Percentiles rank a stretch among this genome's conserved stretches.
Conservation (phyloP, 1,140 invertebrate genomes). For the Drosophila pseudoobscura region DNA sequence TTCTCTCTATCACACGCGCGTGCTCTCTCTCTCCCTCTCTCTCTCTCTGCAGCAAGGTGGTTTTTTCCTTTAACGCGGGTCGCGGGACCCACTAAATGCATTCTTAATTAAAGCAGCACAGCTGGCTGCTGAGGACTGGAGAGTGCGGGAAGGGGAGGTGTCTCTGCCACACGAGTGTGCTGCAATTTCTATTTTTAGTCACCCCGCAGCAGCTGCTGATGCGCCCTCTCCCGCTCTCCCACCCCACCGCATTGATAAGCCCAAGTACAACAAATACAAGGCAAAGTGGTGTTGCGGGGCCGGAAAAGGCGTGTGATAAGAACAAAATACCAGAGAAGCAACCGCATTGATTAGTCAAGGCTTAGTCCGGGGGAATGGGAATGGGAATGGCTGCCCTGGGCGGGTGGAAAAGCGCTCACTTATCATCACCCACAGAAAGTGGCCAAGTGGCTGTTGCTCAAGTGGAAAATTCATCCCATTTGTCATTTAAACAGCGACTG, state of each 20-base stretch:
- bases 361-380: too few species aligned
- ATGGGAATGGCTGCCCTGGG: too few species aligned
- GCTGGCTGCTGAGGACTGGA: conserved; percentile 26
- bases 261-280: conserved; percentile 8
- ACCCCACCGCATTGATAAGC: conserved; percentile 21
- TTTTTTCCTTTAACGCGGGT: conserved; percentile 26
- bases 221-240: conserved; percentile 19
- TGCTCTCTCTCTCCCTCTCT: conserved; percentile 14
- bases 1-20: background rate
- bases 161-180: conserved; percentile 24
- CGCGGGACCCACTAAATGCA: conserved; percentile 54
- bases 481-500: conserved; percentile 11
- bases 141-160: conserved; percentile 6
- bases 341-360: too few species aligned
- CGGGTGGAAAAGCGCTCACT: background rate
- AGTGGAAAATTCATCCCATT: conserved; percentile 20
- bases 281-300: conserved; percentile 4
- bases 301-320: conserved; percentile 48
- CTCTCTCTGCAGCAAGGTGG: conserved; percentile 41
- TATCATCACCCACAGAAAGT: conserved; percentile 2
- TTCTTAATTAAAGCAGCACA: conserved; percentile 48
- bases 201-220: conserved; percentile 44
- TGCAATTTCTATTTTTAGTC: conserved; percentile 58
- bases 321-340: conserved; percentile 4
- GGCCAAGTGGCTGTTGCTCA: background rate